These are phyloP conservation scores for Nebria salina DNA, from an alignment of 2,888 invertebrate species.

Conservation along the genomic window DNA sequence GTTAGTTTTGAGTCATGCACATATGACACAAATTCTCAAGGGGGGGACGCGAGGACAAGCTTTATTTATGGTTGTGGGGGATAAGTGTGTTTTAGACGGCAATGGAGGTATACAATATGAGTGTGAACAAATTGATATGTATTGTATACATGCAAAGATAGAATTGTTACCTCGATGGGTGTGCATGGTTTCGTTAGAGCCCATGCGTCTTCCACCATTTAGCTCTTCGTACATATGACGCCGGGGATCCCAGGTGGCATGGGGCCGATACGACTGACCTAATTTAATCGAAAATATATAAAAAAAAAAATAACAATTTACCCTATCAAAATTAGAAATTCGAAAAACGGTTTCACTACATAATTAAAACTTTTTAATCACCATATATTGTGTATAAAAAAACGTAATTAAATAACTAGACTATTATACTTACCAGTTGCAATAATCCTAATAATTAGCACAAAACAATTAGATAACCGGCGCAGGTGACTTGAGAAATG, in stretches of 20 bases:
- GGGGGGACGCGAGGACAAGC: too few relatives aligned
- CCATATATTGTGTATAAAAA: background rate
- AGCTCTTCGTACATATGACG: conserved; percentile 91
- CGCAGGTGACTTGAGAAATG: background rate
- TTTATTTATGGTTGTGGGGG: too few relatives aligned
- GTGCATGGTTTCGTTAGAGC: conserved; percentile 74
- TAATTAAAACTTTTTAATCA: too few relatives aligned
- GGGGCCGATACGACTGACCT: conserved; percentile 61
- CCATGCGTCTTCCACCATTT: conserved; percentile 73
- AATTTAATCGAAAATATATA: conserved; percentile 9
- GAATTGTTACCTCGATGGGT: conserved; percentile 62
- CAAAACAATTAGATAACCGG: background rate
- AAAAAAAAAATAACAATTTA: conserved; percentile 4
- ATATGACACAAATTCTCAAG: too few relatives aligned
- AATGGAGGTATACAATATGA: background rate
- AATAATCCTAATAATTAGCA: background rate
- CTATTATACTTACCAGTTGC: background rate
- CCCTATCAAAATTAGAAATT: conserved; percentile 12
- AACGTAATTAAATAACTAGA: background rate
- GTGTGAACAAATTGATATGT: background rate
- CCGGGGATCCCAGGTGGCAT: conserved; percentile 90
- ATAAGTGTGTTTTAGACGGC: background rate
- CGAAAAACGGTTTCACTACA: conserved; percentile 5
- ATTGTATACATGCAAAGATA: background rate
- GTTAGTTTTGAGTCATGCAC: background rate